Conservation (phyloP, 2,888 invertebrate genomes). For the Mythimna impura region DNA sequence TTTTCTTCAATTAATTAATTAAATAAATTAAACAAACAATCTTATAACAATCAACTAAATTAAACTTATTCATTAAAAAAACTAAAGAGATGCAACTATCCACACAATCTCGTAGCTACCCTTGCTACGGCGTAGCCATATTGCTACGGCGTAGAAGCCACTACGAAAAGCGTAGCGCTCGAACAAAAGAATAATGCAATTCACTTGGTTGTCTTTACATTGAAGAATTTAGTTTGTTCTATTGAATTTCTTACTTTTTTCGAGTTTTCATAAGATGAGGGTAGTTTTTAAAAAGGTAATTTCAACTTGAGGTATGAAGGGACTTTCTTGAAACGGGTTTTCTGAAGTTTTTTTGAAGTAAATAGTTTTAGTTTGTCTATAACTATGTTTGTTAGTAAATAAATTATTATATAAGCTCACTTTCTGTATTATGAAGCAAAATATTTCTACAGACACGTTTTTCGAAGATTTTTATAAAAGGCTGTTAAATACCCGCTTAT, state of each 20-base stretch:
- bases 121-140: constrained; percentile 27
- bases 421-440: no score
- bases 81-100: constrained; percentile 34
- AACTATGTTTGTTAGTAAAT: background rate
- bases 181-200: constrained; percentile 63
- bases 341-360: background rate
- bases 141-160: constrained; percentile 56
- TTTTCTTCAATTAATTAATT: background rate
- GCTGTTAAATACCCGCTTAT: no score
- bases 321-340: constrained; percentile 14
- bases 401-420: background rate
- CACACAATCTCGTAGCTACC: constrained; percentile 34
- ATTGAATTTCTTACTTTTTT: constrained; percentile 52
- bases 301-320: constrained; percentile 37
- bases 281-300: constrained; percentile 45
- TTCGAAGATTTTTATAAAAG: no score
- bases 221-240: constrained; percentile 55
- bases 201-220: constrained; percentile 54
- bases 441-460: no score
- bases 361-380: background rate
- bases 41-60: constrained; percentile 28
- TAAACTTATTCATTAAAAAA: constrained; percentile 45
- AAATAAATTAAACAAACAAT: background rate
- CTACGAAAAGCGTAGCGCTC: constrained; percentile 58
- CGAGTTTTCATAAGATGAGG: constrained; percentile 45